Conservation (phyloP, 2,797 vertebrate species). For the Benthosema pterotum region DNA sequence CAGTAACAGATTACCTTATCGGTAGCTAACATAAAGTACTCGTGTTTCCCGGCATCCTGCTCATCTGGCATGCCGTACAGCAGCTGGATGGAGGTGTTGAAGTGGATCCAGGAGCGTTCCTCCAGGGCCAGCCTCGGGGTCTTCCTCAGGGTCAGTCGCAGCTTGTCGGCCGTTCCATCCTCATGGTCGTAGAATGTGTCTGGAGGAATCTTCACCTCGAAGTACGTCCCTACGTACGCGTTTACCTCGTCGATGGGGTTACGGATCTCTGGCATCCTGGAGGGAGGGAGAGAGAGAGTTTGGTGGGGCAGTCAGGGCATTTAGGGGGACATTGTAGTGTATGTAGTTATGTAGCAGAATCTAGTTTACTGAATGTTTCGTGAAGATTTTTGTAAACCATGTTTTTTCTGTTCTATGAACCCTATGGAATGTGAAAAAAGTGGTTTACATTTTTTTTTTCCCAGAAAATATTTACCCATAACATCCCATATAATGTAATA, state of each 20-base stretch:
- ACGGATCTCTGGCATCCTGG: slow-evolving; percentile 80
- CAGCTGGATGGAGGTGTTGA: slow-evolving; percentile 97
- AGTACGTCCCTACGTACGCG: slow-evolving; percentile 95
- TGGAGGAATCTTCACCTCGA: slow-evolving; percentile 95
- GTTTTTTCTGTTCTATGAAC: too few relatives aligned
- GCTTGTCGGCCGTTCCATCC: slow-evolving; percentile 95
- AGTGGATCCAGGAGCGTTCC: slow-evolving; percentile 96
- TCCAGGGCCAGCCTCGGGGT: slow-evolving; percentile 86
- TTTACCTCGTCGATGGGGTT: slow-evolving; percentile 95
- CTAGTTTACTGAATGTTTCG: too few relatives aligned
- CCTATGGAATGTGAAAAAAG: too few relatives aligned
- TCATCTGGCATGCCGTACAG: slow-evolving; percentile 93
- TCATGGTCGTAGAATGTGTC: slow-evolving; percentile 96
- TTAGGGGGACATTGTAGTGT: too few relatives aligned
- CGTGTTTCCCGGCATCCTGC: slow-evolving; percentile 88
- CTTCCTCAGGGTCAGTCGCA: slow-evolving; percentile 91
- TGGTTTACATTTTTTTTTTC: too few relatives aligned
- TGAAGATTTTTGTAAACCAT: too few relatives aligned
- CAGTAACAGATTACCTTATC: slow-evolving; percentile 35
- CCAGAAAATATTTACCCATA: too few relatives aligned
- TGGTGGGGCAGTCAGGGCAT: too few relatives aligned
- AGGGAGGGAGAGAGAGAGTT: too few relatives aligned
- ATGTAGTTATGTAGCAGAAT: too few relatives aligned
- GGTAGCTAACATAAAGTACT: slow-evolving; percentile 96
- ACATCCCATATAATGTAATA: too few relatives aligned